A percentile compares a stretch with the other conserved stretches of the same genome.
phyloP scores from a whole-genome alignment of 1,140 invertebrate species.

The Bradysia coprophila region DNA sequence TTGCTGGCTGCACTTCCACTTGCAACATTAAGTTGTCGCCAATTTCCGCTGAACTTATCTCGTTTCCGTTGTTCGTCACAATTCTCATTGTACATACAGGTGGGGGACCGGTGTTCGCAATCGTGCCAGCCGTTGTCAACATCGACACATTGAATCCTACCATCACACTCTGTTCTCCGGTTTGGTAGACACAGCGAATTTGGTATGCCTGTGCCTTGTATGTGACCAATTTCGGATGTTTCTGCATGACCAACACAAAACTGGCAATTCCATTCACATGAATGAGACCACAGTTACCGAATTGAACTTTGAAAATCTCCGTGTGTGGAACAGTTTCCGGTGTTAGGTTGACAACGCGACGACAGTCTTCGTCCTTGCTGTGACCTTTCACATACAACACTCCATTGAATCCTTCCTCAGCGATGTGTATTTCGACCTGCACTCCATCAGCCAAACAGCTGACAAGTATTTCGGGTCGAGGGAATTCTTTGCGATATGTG shows the following conservation, averaged over 20 bases:
- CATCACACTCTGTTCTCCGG: constrained; percentile 82
- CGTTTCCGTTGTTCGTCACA: constrained; percentile 65
- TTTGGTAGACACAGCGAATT: constrained; percentile 87
- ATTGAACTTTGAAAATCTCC: constrained; percentile 79
- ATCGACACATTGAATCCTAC: constrained; percentile 88
- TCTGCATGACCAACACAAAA: constrained; percentile 84
- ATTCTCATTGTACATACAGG: constrained; percentile 86
- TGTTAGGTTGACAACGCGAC: constrained; percentile 54
- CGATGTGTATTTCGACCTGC: constrained; percentile 66
- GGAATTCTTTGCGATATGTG: constrained; percentile 58
- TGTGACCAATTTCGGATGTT: constrained; percentile 88
- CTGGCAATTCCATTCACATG: constrained; percentile 82
- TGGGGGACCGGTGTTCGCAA: constrained; percentile 85
- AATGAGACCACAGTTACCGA: constrained; percentile 78
- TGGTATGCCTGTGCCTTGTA: constrained; percentile 88
- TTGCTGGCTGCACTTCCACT: constrained; percentile 82
- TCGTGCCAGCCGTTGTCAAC: constrained; percentile 85
- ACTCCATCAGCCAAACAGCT: constrained; percentile 83
- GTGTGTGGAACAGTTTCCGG: constrained; percentile 41
- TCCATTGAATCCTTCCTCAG: constrained; percentile 67
- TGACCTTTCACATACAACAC: constrained; percentile 87
- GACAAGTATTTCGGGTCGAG: constrained; percentile 65
- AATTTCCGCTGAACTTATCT: constrained; percentile 80
- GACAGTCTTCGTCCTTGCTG: constrained; percentile 79
- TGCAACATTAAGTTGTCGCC: constrained; percentile 79